These are phyloP conservation scores for Chaenocephalus aceratus DNA, from an alignment of 2,113 vertebrate genomes.

Conservation along the genomic window DNA sequence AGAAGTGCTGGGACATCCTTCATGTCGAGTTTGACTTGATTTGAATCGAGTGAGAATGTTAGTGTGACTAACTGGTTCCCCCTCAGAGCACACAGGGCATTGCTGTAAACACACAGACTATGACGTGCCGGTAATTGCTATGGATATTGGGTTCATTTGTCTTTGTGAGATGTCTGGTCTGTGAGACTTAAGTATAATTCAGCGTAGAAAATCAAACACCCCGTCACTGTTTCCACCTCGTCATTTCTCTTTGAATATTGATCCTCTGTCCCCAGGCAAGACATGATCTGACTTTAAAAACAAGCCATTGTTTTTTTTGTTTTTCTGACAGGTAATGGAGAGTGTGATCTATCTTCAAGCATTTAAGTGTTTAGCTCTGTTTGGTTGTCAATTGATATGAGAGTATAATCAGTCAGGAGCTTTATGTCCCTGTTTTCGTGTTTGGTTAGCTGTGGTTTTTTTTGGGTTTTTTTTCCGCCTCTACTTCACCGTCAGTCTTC, in stretches of 20 bases:
- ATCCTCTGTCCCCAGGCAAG: slow-evolving; percentile 46
- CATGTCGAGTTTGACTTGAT: slow-evolving; percentile 18
- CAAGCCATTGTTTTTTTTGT: slow-evolving; percentile 43
- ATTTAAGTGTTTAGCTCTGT: slow-evolving; percentile 47
- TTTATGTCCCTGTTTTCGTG: slow-evolving; percentile 14
- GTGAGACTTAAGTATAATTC: slow-evolving; percentile 72
- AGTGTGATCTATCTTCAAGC: slow-evolving; percentile 48
- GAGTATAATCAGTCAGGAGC: slow-evolving; percentile 35
- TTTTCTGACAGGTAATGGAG: slow-evolving; percentile 30
- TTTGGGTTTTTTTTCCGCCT: background rate
- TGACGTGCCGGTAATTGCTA: slow-evolving; percentile 41
- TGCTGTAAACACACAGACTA: slow-evolving; percentile 17
- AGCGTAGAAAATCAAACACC: slow-evolving; percentile 60
- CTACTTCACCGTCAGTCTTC: slow-evolving; percentile 11
- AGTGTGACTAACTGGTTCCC: slow-evolving; percentile 36
- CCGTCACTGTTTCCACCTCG: slow-evolving; percentile 61
- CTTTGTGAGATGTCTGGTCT: slow-evolving; percentile 56
- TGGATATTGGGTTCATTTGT: slow-evolving; percentile 66
- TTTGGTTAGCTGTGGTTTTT: slow-evolving; percentile 7
- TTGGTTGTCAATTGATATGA: slow-evolving; percentile 47
- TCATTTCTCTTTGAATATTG: slow-evolving; percentile 56
- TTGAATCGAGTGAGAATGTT: slow-evolving; percentile 17
- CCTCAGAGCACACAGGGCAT: slow-evolving; percentile 32
- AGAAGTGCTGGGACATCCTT: background rate
- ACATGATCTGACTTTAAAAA: slow-evolving; percentile 48